phyloP scores from a whole-genome alignment of 1,140 invertebrate genomes.

The Acyrthosiphon pisum region DNA sequence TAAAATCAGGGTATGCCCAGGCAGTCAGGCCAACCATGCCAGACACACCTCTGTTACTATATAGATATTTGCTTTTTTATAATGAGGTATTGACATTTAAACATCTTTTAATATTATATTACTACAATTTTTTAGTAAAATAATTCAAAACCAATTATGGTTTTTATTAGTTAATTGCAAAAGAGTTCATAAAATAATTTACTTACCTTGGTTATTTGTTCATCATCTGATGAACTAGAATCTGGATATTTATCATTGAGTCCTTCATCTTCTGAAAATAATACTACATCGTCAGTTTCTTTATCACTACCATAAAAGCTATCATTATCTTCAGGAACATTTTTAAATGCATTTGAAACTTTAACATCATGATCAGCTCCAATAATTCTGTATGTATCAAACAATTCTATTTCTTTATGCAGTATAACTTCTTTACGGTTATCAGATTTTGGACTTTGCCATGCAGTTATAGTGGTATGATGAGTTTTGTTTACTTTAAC shows the following conservation, averaged over 20 bases:
- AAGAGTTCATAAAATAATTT: not conserved
- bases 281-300: constrained; percentile 71
- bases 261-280: constrained; percentile 75
- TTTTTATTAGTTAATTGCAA: not conserved
- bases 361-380: constrained; percentile 58
- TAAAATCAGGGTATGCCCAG: too few relatives aligned
- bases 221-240: constrained; percentile 62
- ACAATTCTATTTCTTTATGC: constrained; percentile 62
- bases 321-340: constrained; percentile 65
- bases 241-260: constrained; percentile 65
- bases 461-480: constrained; percentile 48
- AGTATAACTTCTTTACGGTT: constrained; percentile 61
- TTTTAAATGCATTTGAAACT: constrained; percentile 59
- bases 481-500: constrained; percentile 52
- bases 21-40: too few relatives aligned
- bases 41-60: too few relatives aligned
- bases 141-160: not conserved
- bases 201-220: constrained; percentile 56
- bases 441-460: constrained; percentile 45
- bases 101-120: not conserved
- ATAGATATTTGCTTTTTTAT: too few relatives aligned
- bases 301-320: constrained; percentile 73
- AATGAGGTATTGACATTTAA: too few relatives aligned
- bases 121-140: too few relatives aligned
- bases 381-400: constrained; percentile 61